Percentiles rank a stretch among this genome's conserved stretches.
phyloP scores from a whole-genome alignment of 2,113 vertebrate genomes.

The Cebus imitator region DNA sequence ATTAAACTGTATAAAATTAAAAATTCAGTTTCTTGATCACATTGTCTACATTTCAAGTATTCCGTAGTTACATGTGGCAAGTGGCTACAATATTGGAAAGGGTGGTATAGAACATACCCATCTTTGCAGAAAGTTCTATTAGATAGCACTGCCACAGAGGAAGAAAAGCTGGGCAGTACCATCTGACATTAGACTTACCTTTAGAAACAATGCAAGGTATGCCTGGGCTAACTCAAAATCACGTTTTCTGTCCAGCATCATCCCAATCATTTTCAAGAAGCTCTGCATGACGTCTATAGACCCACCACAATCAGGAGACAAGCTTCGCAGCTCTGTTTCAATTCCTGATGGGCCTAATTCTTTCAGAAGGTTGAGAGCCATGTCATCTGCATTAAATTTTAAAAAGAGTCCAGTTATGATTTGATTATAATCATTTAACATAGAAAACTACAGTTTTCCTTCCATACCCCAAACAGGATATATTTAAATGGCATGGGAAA shows the following conservation, averaged over 20 bases:
- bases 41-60: background rate
- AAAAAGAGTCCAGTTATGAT: slow-evolving; percentile 22
- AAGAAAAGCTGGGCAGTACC: background rate
- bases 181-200: slow-evolving; percentile 83
- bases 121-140: background rate
- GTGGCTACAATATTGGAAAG: background rate
- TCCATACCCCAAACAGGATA: background rate
- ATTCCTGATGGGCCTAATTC: slow-evolving; percentile 88
- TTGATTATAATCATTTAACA: background rate
- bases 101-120: background rate
- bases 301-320: slow-evolving; percentile 91
- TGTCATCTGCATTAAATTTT: slow-evolving; percentile 82
- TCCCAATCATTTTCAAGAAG: slow-evolving; percentile 91
- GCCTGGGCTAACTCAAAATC: slow-evolving; percentile 96
- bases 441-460: background rate
- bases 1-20: background rate
- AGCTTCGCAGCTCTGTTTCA: slow-evolving; percentile 88
- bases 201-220: slow-evolving; percentile 94
- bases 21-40: background rate
- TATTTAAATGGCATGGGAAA: background rate
- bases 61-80: background rate
- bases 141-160: background rate
- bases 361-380: slow-evolving; percentile 87
- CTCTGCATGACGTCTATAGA: slow-evolving; percentile 86
- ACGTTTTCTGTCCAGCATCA: slow-evolving; percentile 89